Evolutionary conservation across 2,888 invertebrate species (phyloP).

Genomic region (Agonopterix arenella): DNA sequence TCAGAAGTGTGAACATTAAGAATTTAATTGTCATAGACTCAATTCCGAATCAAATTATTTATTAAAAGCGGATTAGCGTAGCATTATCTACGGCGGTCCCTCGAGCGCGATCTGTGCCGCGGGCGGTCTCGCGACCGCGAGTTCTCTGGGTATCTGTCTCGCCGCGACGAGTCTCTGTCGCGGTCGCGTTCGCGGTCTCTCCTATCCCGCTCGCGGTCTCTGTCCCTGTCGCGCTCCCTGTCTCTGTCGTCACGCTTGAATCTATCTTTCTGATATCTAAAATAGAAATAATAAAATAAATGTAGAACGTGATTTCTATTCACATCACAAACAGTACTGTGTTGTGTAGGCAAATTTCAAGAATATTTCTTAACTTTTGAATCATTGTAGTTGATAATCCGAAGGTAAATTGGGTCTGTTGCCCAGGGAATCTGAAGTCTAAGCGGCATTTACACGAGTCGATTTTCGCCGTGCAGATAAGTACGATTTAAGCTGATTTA

Average conservation of each 20-base stretch:
- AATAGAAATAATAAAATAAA: constrained; percentile 8
- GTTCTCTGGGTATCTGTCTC: constrained; percentile 28
- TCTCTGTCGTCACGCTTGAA: constrained; percentile 22
- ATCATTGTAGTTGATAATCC: too few relatives aligned
- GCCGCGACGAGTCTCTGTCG: neutral
- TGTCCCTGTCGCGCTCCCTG: constrained; percentile 41
- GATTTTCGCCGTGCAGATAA: too few relatives aligned
- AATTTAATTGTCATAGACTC: constrained; percentile 41
- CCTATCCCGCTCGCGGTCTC: constrained; percentile 43
- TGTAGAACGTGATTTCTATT: too few relatives aligned
- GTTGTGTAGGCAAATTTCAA: too few relatives aligned
- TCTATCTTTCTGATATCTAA: constrained; percentile 66
- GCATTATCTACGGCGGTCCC: constrained; percentile 65
- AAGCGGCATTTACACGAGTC: too few relatives aligned
- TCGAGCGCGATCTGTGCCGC: constrained; percentile 50
- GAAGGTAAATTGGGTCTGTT: too few relatives aligned
- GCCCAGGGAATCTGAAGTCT: too few relatives aligned
- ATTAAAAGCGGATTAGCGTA: constrained; percentile 15
- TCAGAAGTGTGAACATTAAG: constrained; percentile 34
- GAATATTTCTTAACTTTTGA: too few relatives aligned
- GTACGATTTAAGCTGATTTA: too few relatives aligned
- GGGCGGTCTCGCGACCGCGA: constrained; percentile 43
- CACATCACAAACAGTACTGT: too few relatives aligned
- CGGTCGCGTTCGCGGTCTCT: constrained; percentile 13
- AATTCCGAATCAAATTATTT: constrained; percentile 22